These are phyloP conservation scores for Machaerirhynchus nigripectus DNA, from an alignment of 2,113 vertebrate genomes.

Conservation along the genomic window DNA sequence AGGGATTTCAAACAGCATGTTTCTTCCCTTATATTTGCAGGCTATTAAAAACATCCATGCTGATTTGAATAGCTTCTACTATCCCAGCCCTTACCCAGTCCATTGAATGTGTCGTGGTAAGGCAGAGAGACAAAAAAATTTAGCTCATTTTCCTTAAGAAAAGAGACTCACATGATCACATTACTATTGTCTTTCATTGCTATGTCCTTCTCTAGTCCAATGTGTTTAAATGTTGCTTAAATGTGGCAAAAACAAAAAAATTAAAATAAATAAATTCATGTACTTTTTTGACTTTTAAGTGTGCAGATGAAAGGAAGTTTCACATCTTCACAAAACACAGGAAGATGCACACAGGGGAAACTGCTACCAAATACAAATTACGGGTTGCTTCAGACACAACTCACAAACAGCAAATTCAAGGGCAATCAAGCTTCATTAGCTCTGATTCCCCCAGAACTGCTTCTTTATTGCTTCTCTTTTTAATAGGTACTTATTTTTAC, in stretches of 20 bases:
- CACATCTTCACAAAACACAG: neutral
- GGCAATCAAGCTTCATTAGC: neutral
- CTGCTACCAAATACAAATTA: neutral
- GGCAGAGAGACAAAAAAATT: neutral
- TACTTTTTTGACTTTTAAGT: neutral
- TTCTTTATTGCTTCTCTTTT: neutral
- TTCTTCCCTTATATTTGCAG: neutral
- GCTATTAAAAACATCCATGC: neutral
- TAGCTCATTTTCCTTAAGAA: neutral
- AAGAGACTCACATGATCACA: neutral
- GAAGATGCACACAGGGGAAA: neutral
- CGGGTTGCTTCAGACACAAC: neutral
- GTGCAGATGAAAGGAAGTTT: neutral
- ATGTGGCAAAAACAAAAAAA: no score
- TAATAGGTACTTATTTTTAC: neutral
- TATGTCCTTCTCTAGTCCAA: neutral
- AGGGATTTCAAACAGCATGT: neutral
- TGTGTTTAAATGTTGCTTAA: neutral
- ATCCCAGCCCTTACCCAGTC: neutral
- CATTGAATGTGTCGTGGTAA: neutral
- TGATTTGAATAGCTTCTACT: neutral
- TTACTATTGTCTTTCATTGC: neutral
- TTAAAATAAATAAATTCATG: neutral
- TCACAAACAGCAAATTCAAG: neutral
- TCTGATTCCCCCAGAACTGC: neutral